Conservation (phyloP, 2,797 vertebrate genomes). For the Acrossocheilus fasciatus region DNA sequence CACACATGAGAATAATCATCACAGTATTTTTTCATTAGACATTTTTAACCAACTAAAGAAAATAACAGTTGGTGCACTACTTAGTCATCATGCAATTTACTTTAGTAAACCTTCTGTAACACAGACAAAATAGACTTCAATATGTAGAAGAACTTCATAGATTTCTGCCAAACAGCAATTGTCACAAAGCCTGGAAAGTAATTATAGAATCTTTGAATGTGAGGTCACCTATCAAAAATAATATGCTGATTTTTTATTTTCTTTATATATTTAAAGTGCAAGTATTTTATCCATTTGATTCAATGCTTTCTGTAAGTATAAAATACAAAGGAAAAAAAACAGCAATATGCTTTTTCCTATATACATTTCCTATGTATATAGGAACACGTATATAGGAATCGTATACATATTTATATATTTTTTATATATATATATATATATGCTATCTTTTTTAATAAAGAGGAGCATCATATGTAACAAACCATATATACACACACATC, state of each 20-base stretch:
- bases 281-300: conserved; percentile 86
- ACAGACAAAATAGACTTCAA: conserved; percentile 88
- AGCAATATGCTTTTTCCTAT: conserved; percentile 82
- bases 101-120: conserved; percentile 86
- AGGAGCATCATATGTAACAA: conserved; percentile 86
- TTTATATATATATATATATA: conserved; percentile 54
- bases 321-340: conserved; percentile 86
- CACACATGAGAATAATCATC: conserved; percentile 80
- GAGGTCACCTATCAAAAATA: conserved; percentile 89
- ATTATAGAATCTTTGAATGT: conserved; percentile 82
- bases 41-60: conserved; percentile 81
- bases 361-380: conserved; percentile 69
- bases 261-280: conserved; percentile 89
- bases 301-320: conserved; percentile 87
- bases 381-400: conserved; percentile 48
- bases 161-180: conserved; percentile 84
- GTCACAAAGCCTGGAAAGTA: conserved; percentile 82
- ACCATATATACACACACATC: conserved; percentile 76
- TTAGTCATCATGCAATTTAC: conserved; percentile 87
- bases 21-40: conserved; percentile 82
- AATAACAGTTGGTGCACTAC: conserved; percentile 83
- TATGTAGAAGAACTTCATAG: conserved; percentile 82
- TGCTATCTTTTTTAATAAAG: conserved; percentile 80
- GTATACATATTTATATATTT: conserved; percentile 43
- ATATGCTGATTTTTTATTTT: conserved; percentile 84